A percentile compares a stretch with the other conserved stretches of the same genome.
phyloP scores from a whole-genome alignment of 2,888 invertebrate genomes.

The Cataglyphis livida region DNA sequence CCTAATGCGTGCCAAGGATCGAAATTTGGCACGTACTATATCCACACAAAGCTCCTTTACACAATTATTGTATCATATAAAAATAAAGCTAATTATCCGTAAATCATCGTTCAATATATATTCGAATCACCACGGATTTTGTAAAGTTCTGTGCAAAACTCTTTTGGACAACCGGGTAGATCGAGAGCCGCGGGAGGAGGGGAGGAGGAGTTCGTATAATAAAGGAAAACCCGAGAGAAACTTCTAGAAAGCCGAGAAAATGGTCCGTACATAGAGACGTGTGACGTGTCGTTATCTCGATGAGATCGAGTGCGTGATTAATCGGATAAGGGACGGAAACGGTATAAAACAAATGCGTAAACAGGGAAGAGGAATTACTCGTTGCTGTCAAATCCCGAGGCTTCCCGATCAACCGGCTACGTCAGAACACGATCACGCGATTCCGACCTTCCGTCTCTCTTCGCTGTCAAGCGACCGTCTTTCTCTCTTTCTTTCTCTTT shows the following conservation, averaged over 20 bases:
- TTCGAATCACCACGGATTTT: background rate
- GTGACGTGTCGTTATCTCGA: constrained; percentile 19
- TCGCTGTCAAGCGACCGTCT: background rate
- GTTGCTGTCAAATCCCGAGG: constrained; percentile 19
- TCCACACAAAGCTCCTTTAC: background rate
- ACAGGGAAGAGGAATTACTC: constrained; percentile 4
- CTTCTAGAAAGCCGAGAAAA: constrained; percentile 8
- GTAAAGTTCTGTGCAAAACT: background rate
- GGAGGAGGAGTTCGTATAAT: background rate
- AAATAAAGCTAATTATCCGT: background rate
- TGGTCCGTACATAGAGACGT: background rate
- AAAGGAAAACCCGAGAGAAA: background rate
- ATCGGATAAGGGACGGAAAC: background rate
- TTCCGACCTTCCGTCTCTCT: background rate
- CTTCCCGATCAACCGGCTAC: constrained; percentile 17
- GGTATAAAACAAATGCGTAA: constrained; percentile 16
- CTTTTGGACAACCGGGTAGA: background rate
- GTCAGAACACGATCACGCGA: constrained; percentile 38
- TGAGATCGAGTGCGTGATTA: constrained; percentile 18
- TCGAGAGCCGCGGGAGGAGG: background rate
- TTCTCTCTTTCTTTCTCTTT: background rate
- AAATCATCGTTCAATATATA: constrained; percentile 9
- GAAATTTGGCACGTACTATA: background rate
- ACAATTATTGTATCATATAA: constrained; percentile 18
- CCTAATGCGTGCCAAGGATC: constrained; percentile 3